Evolutionary conservation across 2,888 invertebrate genomes (phyloP).

Genomic region (Eubasilissa splendida): DNA sequence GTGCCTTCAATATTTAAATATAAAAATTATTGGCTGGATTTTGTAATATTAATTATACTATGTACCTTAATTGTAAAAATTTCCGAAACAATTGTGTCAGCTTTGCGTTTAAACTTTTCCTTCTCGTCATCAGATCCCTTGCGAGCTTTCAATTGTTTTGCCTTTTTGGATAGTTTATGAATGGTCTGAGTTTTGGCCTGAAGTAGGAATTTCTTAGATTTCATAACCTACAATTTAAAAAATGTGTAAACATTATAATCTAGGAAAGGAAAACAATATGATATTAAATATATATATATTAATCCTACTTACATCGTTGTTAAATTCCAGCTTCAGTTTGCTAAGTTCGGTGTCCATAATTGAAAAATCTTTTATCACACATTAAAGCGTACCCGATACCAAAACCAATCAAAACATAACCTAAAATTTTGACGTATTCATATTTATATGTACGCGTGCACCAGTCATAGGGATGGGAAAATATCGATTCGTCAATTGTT

Average conservation of each 20-base stretch:
- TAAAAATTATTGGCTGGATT: too few species aligned
- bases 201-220: slow-evolving; percentile 49
- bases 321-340: slow-evolving; percentile 51
- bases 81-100: slow-evolving; percentile 50
- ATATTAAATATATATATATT: neutral
- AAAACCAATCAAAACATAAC: slow-evolving; percentile 14
- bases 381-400: neutral
- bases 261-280: neutral
- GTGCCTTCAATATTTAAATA: too few species aligned
- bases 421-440: slow-evolving; percentile 10
- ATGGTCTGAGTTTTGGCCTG: slow-evolving; percentile 57
- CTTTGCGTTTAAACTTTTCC: slow-evolving; percentile 50
- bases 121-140: slow-evolving; percentile 43
- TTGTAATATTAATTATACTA: too few species aligned
- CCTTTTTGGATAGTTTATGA: slow-evolving; percentile 51
- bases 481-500: too few species aligned
- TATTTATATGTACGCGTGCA: neutral
- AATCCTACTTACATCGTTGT: slow-evolving; percentile 53
- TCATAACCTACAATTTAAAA: slow-evolving; percentile 50
- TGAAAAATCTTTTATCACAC: neutral
- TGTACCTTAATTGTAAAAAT: slow-evolving; percentile 54
- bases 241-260: too few species aligned
- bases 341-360: slow-evolving; percentile 42
- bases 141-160: slow-evolving; percentile 45
- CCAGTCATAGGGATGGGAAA: too few species aligned